These are phyloP conservation scores for Acanthacorydalis orientalis DNA, from an alignment of 2,888 invertebrate genomes.

Conservation along the genomic window DNA sequence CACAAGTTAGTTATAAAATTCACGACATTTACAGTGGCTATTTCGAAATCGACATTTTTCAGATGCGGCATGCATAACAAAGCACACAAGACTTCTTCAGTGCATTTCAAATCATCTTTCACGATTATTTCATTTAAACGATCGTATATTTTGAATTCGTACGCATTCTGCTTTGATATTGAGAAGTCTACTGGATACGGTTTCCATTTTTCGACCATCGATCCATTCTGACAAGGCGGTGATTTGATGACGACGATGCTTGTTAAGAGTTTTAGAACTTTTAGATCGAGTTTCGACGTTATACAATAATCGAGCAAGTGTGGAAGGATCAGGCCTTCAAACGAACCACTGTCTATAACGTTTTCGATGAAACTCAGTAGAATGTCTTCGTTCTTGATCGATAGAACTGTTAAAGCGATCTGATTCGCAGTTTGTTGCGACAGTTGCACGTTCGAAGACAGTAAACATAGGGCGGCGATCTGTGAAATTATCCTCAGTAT, in stretches of 20 bases:
- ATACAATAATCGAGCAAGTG: constrained; percentile 41
- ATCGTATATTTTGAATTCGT: constrained; percentile 27
- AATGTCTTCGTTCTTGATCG: constrained; percentile 34
- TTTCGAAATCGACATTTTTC: constrained; percentile 26
- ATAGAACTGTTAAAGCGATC: constrained; percentile 45
- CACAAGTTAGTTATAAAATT: constrained; percentile 21
- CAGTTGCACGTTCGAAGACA: constrained; percentile 42
- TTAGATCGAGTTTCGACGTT: constrained; percentile 32
- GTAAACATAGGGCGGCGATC: constrained; percentile 38
- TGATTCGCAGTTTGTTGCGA: constrained; percentile 56
- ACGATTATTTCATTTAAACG: constrained; percentile 21
- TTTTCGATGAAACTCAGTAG: constrained; percentile 47
- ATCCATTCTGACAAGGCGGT: constrained; percentile 41
- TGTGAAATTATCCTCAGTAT: constrained; percentile 32
- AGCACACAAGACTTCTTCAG: constrained; percentile 29
- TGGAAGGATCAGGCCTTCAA: constrained; percentile 56
- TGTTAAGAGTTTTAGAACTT: constrained; percentile 41
- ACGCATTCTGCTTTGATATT: constrained; percentile 20
- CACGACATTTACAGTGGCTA: constrained; percentile 22
- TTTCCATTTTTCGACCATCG: constrained; percentile 42
- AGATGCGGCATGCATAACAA: constrained; percentile 39
- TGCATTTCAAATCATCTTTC: constrained; percentile 24
- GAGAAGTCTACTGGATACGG: constrained; percentile 47
- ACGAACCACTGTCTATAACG: constrained; percentile 46
- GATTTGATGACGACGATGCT: constrained; percentile 50